These are phyloP conservation scores for Tetragnatha montana DNA, from an alignment of 2,888 invertebrate genomes.

Conservation along the genomic window DNA sequence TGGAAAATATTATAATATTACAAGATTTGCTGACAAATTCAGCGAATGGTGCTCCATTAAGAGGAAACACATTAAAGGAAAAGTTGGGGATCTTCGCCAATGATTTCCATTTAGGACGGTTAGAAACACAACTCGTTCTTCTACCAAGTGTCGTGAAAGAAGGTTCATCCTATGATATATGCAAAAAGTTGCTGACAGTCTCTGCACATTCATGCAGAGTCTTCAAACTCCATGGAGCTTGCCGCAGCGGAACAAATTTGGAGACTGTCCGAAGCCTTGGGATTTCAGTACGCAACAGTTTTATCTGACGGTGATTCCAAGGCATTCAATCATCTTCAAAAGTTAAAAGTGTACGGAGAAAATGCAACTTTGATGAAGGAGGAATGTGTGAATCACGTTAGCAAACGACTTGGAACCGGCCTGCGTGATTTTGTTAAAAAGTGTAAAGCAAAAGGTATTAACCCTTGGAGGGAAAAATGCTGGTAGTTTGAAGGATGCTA, in stretches of 20 bases:
- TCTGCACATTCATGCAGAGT: too few species aligned
- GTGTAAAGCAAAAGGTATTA: neutral
- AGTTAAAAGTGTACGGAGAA: slow-evolving; percentile 3
- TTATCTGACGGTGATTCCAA: slow-evolving; percentile 32
- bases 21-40: too few species aligned
- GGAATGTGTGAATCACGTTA: slow-evolving; percentile 27
- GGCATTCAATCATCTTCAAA: neutral
- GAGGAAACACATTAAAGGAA: too few species aligned
- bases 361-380: slow-evolving; percentile 6
- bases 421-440: slow-evolving; percentile 11
- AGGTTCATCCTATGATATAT: too few species aligned
- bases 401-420: slow-evolving; percentile 18
- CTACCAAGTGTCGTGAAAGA: too few species aligned
- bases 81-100: too few species aligned
- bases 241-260: slow-evolving; percentile 8
- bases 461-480: neutral
- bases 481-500: slow-evolving; percentile 24
- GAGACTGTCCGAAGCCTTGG: neutral
- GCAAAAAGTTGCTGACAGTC: too few species aligned
- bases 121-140: too few species aligned
- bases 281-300: slow-evolving; percentile 3
- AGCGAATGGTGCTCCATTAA: too few species aligned
- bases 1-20: too few species aligned
- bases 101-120: too few species aligned
- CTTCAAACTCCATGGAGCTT: slow-evolving; percentile 26